Conservation (phyloP, 1,140 invertebrate genomes). For the Diorhabda elongata region DNA sequence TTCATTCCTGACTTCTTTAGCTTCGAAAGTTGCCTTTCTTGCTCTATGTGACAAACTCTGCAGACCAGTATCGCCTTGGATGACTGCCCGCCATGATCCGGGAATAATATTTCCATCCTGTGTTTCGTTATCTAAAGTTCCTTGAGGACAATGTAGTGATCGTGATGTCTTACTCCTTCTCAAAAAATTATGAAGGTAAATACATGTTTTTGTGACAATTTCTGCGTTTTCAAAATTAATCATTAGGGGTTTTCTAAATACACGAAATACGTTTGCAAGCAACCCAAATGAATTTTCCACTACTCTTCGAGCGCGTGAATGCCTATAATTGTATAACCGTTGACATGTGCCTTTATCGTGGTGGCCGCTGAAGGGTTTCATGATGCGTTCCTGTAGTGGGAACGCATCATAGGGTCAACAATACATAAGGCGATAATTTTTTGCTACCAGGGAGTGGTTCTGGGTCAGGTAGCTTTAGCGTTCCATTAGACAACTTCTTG, state of each 20-base stretch:
- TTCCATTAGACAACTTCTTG: constrained; percentile 28
- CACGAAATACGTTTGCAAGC: constrained; percentile 13
- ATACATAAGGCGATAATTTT: constrained; percentile 28
- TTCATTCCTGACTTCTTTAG: constrained; percentile 11
- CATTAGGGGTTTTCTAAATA: constrained; percentile 11
- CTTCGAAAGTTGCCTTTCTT: constrained; percentile 2
- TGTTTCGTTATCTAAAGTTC: constrained; percentile 14
- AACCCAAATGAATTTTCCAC: constrained; percentile 42
- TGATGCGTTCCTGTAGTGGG: constrained; percentile 44
- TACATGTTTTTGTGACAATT: background rate
- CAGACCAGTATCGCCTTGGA: constrained; percentile 18
- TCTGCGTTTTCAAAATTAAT: constrained; percentile 13
- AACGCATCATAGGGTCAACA: constrained; percentile 47
- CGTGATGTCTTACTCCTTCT: constrained; percentile 14
- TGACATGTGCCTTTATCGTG: constrained; percentile 38
- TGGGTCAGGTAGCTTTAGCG: constrained; percentile 31
- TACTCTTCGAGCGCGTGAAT: constrained; percentile 45
- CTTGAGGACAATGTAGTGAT: constrained; percentile 7
- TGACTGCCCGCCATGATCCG: constrained; percentile 9
- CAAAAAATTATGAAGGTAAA: constrained; percentile 14
- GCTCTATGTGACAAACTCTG: constrained; percentile 2
- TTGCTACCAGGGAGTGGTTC: constrained; percentile 13
- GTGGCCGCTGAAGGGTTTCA: constrained; percentile 49
- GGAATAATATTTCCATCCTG: constrained; percentile 18
- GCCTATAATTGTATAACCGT: constrained; percentile 45